These are phyloP conservation scores for Nephila pilipes DNA, from an alignment of 1,140 invertebrate species.

Conservation along the genomic window DNA sequence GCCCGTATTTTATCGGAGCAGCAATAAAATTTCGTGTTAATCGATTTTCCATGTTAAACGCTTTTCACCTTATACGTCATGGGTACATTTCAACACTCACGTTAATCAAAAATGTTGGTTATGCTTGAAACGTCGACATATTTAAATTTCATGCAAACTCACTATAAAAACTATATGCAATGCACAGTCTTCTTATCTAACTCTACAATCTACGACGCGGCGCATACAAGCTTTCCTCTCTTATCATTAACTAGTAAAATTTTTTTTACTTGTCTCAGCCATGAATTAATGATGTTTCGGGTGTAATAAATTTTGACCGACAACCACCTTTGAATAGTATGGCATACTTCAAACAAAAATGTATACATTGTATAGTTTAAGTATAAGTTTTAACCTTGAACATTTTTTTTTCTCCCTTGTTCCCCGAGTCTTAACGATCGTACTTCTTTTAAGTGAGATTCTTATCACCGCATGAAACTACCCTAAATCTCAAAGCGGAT, in stretches of 20 bases:
- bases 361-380: neutral
- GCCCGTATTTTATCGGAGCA: too few relatives aligned
- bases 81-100: too few relatives aligned
- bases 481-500: neutral
- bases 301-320: constrained; percentile 20
- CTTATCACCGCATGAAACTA: neutral
- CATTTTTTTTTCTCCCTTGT: neutral
- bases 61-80: too few relatives aligned
- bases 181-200: neutral
- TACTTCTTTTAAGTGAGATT: neutral
- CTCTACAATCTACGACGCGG: neutral
- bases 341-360: neutral
- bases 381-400: neutral
- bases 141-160: too few relatives aligned
- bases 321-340: constrained; percentile 1
- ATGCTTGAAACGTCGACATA: too few relatives aligned
- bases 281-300: neutral
- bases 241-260: too few relatives aligned
- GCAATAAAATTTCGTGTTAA: too few relatives aligned
- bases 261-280: neutral
- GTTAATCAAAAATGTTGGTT: too few relatives aligned
- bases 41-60: too few relatives aligned
- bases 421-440: neutral
- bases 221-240: neutral
- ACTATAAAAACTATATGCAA: neutral